Percentiles rank a stretch among this genome's conserved stretches.
Evolutionary conservation across 1,140 invertebrate genomes (phyloP).

Genomic region (Cherax quadricarinatus): DNA sequence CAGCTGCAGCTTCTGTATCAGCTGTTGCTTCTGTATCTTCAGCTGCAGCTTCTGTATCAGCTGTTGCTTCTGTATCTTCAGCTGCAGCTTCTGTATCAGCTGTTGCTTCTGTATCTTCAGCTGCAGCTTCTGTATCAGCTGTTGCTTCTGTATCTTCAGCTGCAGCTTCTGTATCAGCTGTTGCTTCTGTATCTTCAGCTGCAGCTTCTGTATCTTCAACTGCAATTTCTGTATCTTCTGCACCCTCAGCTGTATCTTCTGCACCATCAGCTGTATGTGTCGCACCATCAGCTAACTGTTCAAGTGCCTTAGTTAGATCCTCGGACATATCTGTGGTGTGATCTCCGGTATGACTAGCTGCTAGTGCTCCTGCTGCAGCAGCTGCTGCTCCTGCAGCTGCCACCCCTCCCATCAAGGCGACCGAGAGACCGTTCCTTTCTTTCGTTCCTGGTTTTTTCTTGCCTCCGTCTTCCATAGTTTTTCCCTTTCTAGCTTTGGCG

Average conservation of each 20-base stretch:
- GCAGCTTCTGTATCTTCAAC: slow-evolving; percentile 18
- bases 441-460: neutral
- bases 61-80: too few species aligned
- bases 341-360: neutral
- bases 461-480: neutral
- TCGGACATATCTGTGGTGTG: too few species aligned
- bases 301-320: too few species aligned
- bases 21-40: neutral
- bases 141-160: too few species aligned
- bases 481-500: neutral
- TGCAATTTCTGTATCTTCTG: neutral
- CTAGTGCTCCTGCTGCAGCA: neutral
- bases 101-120: too few species aligned
- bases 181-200: neutral
- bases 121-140: too few species aligned
- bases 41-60: neutral
- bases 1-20: slow-evolving; percentile 1
- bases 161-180: too few species aligned
- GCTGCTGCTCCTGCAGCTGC: slow-evolving; percentile 24
- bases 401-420: neutral
- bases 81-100: too few species aligned
- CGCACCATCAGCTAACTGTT: too few species aligned
- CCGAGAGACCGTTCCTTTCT: neutral
- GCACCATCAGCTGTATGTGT: too few species aligned
- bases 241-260: neutral